Evolutionary conservation across 1,140 invertebrate species (phyloP).

Genomic region (Eueides isabella): DNA sequence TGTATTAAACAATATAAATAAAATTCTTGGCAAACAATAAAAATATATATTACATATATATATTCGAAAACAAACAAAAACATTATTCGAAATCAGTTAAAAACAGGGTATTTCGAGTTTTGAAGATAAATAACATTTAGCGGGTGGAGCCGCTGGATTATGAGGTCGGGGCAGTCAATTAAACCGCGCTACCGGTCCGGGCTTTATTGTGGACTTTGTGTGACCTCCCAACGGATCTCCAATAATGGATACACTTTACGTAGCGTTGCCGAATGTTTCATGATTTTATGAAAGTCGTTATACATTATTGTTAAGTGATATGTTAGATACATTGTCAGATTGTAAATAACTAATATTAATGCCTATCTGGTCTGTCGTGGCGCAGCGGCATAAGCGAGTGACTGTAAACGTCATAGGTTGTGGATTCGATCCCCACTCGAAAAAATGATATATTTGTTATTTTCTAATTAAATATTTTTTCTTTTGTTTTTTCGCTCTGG

Average conservation of each 20-base stretch:
- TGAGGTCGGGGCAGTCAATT: constrained; percentile 79
- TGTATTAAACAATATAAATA: no score
- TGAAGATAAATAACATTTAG: constrained; percentile 72
- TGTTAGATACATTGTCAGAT: neutral
- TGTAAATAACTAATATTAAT: no score
- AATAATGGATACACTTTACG: constrained; percentile 68
- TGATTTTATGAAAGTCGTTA: neutral
- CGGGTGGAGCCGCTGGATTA: constrained; percentile 68
- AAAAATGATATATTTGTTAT: no score
- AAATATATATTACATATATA: neutral
- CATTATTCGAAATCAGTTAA: constrained; percentile 10
- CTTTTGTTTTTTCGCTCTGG: no score
- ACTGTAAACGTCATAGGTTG: no score
- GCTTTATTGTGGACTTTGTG: constrained; percentile 72
- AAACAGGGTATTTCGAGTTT: constrained; percentile 27
- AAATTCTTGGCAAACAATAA: neutral
- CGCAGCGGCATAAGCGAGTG: no score
- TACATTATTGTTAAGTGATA: neutral
- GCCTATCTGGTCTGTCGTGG: no score
- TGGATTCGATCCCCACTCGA: no score
- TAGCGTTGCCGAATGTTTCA: neutral
- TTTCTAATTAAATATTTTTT: no score
- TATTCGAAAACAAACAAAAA: constrained; percentile 1
- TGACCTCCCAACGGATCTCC: constrained; percentile 70
- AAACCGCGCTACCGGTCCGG: constrained; percentile 73